Conservation (phyloP, 2,797 vertebrate species). For the Micrastur ruficollis region DNA sequence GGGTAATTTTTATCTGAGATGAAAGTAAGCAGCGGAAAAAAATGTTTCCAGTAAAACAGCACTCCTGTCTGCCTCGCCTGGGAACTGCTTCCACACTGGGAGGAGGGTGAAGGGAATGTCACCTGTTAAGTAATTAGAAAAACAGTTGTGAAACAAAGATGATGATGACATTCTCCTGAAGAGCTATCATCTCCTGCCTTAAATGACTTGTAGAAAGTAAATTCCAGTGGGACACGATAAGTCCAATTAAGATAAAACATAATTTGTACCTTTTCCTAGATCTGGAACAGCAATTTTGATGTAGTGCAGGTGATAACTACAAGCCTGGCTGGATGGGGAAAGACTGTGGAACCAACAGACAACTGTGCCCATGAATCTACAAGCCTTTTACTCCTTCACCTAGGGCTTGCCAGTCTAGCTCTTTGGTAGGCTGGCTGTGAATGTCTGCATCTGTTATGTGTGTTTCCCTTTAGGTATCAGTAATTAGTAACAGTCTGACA, state of each 20-base stretch:
- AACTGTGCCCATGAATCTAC: background rate
- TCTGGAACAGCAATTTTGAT: background rate
- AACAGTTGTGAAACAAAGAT: background rate
- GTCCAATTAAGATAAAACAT: background rate
- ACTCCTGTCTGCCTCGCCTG: background rate
- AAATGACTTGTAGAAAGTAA: background rate
- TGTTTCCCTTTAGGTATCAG: background rate
- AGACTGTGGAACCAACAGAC: background rate
- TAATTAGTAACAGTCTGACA: background rate
- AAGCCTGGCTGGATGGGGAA: background rate
- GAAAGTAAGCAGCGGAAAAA: background rate
- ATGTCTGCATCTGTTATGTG: accelerated
- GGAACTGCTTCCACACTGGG: background rate
- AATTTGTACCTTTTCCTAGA: background rate
- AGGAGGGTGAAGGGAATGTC: background rate
- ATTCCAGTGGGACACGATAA: background rate
- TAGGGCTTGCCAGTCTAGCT: background rate
- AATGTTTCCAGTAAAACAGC: background rate
- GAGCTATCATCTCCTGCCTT: background rate
- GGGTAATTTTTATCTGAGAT: background rate
- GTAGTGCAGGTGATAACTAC: background rate
- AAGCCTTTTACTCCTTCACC: background rate
- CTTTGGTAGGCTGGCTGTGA: background rate
- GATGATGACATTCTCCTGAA: background rate
- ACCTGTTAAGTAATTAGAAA: background rate